These are phyloP conservation scores for Ageneiosus marmoratus DNA, from an alignment of 2,113 vertebrate genomes.

Conservation along the genomic window DNA sequence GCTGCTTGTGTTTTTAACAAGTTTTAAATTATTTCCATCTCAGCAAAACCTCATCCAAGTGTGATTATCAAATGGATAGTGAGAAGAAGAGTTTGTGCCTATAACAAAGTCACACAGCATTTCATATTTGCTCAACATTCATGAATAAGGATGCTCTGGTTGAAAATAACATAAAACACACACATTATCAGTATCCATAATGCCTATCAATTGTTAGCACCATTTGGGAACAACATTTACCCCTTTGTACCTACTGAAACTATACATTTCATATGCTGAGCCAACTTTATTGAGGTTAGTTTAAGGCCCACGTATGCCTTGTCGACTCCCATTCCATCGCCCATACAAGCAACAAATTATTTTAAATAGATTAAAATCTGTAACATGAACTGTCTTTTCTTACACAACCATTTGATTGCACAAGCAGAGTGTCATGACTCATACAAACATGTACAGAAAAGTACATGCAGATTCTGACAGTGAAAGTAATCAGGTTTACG, in stretches of 20 bases:
- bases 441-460: not conserved
- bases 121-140: not conserved
- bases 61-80: not conserved
- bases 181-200: not conserved
- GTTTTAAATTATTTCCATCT: slow-evolving; percentile 14
- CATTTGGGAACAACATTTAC: not conserved
- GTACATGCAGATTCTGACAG: not conserved
- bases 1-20: slow-evolving; percentile 8
- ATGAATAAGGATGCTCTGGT: not conserved
- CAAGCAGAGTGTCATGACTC: not conserved
- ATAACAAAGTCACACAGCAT: not conserved
- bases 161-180: not conserved
- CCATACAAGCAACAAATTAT: not conserved
- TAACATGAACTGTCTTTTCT: no score
- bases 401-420: not conserved
- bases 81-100: not conserved
- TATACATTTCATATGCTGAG: not conserved
- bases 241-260: not conserved
- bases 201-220: not conserved
- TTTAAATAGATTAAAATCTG: slow-evolving; percentile 1
- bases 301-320: no score
- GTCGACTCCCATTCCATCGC: not conserved
- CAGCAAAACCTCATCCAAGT: not conserved
- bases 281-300: not conserved
- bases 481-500: not conserved